Evolutionary conservation across 2,888 invertebrate species (phyloP).

Genomic region (Idaea aversata): DNA sequence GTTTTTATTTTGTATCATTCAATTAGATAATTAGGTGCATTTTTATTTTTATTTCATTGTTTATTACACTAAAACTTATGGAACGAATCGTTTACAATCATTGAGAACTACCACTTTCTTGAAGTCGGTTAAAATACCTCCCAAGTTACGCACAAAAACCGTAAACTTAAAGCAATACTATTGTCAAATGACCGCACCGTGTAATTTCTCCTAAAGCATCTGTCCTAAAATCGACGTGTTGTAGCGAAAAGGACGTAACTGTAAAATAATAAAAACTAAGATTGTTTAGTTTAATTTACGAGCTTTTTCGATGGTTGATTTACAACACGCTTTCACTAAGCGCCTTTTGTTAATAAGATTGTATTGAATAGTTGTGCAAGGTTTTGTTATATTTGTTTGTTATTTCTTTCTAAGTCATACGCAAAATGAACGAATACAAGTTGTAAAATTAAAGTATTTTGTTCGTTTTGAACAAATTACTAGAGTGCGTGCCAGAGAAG

Average conservation of each 20-base stretch:
- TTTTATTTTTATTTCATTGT: too few species aligned
- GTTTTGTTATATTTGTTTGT: neutral
- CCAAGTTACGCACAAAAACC: neutral
- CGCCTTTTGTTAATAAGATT: constrained; percentile 20
- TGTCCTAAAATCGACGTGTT: neutral
- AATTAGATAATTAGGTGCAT: too few species aligned
- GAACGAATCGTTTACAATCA: neutral
- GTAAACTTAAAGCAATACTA: neutral
- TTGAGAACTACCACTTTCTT: neutral
- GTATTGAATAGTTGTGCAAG: constrained; percentile 3
- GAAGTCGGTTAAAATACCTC: neutral
- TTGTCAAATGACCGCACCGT: neutral
- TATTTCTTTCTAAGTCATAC: neutral
- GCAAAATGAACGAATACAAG: neutral
- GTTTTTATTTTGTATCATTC: too few species aligned
- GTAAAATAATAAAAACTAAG: constrained; percentile 50
- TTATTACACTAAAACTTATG: too few species aligned
- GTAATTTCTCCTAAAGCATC: neutral
- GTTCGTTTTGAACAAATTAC: too few species aligned
- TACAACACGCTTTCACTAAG: constrained; percentile 39
- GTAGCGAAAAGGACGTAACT: constrained; percentile 15
- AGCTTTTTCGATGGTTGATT: constrained; percentile 49
- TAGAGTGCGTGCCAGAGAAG: too few species aligned
- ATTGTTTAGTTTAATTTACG: constrained; percentile 69
- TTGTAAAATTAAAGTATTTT: neutral